Conservation (phyloP, 1,140 invertebrate species). For the Octopus sinensis region DNA sequence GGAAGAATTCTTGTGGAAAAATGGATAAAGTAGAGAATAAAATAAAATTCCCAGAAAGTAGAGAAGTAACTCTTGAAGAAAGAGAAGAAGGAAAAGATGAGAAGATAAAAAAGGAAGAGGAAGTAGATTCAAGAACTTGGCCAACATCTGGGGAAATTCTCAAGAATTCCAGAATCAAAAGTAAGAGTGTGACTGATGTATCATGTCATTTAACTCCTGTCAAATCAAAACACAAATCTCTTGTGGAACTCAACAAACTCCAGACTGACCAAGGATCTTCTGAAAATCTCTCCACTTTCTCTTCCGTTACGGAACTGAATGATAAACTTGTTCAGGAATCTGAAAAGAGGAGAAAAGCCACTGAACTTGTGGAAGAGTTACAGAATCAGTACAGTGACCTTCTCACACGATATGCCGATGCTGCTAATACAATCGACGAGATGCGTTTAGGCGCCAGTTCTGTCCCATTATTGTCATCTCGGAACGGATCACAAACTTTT, state of each 20-base stretch:
- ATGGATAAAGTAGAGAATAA: too few relatives aligned
- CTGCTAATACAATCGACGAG: constrained; percentile 57
- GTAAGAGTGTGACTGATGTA: constrained; percentile 43
- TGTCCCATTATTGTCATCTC: constrained; percentile 3
- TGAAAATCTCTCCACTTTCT: constrained; percentile 18
- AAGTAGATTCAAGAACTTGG: not conserved
- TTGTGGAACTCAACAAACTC: constrained; percentile 31
- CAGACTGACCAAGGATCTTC: constrained; percentile 30
- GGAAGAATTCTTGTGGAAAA: not conserved
- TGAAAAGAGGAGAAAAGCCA: constrained; percentile 46
- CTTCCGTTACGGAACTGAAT: constrained; percentile 37
- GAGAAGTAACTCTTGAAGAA: too few relatives aligned
- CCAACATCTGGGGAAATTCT: not conserved
- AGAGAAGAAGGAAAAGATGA: not conserved
- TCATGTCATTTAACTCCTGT: constrained; percentile 35
- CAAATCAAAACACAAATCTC: constrained; percentile 43
- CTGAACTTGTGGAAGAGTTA: constrained; percentile 52
- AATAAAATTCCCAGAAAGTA: too few relatives aligned
- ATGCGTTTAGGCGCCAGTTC: constrained; percentile 51
- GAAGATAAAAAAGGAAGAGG: not conserved
- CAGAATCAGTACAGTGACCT: constrained; percentile 54
- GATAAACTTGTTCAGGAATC: constrained; percentile 47
- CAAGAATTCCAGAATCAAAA: constrained; percentile 35
- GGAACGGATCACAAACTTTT: not conserved
- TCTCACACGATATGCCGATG: constrained; percentile 55